Evolutionary conservation across 2,113 vertebrate genomes (phyloP).

Genomic region (Charadrius vociferus): DNA sequence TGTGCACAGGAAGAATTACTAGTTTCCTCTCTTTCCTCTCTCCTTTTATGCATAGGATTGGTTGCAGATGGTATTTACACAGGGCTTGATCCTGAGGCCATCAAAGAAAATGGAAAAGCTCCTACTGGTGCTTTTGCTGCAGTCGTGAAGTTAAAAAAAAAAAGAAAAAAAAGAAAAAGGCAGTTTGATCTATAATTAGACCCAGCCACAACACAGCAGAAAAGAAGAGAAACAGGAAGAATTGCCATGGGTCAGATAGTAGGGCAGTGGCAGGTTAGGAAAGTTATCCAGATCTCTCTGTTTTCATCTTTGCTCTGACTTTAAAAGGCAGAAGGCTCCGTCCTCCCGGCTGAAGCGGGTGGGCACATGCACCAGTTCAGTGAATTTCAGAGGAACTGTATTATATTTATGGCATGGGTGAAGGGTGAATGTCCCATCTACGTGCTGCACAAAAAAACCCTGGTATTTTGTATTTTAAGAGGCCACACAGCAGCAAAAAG

Average conservation of each 20-base stretch:
- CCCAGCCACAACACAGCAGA: conserved; percentile 25
- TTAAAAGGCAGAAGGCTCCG: background rate
- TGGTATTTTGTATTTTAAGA: background rate
- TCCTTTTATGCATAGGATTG: conserved; percentile 36
- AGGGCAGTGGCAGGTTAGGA: conserved; percentile 24
- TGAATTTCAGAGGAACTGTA: background rate
- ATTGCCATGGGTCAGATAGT: conserved; percentile 14
- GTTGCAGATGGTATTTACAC: conserved; percentile 63
- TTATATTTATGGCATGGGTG: background rate
- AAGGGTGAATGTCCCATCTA: background rate
- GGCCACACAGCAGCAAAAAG: background rate
- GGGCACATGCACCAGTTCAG: background rate
- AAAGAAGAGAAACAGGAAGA: conserved; percentile 41
- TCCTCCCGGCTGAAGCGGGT: background rate
- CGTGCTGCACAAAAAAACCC: background rate
- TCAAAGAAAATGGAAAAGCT: conserved; percentile 53
- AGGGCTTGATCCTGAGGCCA: conserved; percentile 38
- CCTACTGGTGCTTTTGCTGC: conserved; percentile 22
- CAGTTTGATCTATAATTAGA: conserved; percentile 65
- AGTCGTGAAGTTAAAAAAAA: background rate
- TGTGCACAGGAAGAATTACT: background rate
- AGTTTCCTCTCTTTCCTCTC: background rate
- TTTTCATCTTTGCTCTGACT: conserved; percentile 3
- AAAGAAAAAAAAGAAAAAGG: background rate
- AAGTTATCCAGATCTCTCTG: conserved; percentile 3